Conservation (phyloP, 2,797 vertebrate species). For the Melopsittacus undulatus region DNA sequence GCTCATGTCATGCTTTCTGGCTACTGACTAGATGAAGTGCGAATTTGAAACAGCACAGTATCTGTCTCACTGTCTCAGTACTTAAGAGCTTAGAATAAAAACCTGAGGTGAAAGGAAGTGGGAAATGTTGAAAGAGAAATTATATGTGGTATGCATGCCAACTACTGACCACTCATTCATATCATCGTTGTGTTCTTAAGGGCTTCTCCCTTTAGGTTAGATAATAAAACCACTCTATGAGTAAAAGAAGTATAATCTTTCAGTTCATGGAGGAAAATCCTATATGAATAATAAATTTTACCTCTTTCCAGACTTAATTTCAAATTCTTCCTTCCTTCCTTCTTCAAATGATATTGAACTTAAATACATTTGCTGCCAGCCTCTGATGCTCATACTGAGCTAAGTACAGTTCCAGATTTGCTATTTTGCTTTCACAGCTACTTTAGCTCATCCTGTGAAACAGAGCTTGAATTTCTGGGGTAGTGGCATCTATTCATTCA, state of each 20-base stretch:
- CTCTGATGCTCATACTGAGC: not conserved
- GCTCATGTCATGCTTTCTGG: not conserved
- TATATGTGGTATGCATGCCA: not conserved
- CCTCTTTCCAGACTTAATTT: not conserved
- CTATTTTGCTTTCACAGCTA: not conserved
- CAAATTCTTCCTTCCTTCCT: not conserved
- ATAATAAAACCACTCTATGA: not conserved
- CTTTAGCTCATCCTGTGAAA: not conserved
- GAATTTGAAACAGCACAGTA: constrained; percentile 49
- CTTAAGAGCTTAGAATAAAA: not conserved
- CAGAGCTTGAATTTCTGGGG: not conserved
- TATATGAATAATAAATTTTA: not conserved
- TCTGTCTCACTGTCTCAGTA: not conserved
- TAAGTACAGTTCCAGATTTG: not conserved
- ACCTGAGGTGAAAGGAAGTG: not conserved
- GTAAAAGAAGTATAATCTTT: not conserved
- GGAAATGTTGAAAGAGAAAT: not conserved
- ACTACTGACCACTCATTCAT: not conserved
- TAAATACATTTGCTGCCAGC: not conserved
- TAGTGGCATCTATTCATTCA: not conserved
- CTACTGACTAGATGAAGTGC: constrained; percentile 35
- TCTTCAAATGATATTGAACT: not conserved
- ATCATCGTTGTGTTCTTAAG: not conserved
- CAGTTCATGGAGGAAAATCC: not conserved
- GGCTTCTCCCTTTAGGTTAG: not conserved